Percentiles rank a stretch among this genome's conserved stretches.
phyloP scores from a whole-genome alignment of 1,140 invertebrate species.

The Globodera rostochiensis region DNA sequence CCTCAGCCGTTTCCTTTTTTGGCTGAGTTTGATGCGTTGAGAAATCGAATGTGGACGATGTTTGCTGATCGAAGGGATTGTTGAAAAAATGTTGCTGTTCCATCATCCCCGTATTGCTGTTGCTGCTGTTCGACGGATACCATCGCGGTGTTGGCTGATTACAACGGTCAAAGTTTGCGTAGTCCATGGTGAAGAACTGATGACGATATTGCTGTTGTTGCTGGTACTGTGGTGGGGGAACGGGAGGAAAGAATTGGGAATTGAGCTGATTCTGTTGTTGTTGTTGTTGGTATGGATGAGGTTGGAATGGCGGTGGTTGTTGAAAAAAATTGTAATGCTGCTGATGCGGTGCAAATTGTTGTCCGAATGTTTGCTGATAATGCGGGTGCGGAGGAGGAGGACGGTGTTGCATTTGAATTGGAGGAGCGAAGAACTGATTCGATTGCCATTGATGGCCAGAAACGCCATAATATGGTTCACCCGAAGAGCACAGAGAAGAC shows the following conservation, averaged over 20 bases:
- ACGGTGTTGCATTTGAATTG: neutral
- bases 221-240: neutral
- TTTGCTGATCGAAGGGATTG: neutral
- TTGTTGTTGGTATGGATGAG: neutral
- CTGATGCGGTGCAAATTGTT: neutral
- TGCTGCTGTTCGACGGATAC: neutral
- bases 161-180: neutral
- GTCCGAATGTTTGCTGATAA: neutral
- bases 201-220: neutral
- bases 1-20: neutral
- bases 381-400: neutral
- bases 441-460: neutral
- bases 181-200: neutral
- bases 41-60: too few species aligned
- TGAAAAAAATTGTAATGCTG: conserved; percentile 4
- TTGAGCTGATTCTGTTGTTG: neutral
- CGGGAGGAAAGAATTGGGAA: neutral
- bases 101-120: neutral
- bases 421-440: neutral
- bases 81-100: neutral
- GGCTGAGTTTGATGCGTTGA: neutral
- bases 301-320: neutral
- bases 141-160: neutral
- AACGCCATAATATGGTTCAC: neutral
- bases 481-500: neutral